phyloP scores from a whole-genome alignment of 53 echinoderm and acorn worm genomes.

The Echinarachnius parma region DNA sequence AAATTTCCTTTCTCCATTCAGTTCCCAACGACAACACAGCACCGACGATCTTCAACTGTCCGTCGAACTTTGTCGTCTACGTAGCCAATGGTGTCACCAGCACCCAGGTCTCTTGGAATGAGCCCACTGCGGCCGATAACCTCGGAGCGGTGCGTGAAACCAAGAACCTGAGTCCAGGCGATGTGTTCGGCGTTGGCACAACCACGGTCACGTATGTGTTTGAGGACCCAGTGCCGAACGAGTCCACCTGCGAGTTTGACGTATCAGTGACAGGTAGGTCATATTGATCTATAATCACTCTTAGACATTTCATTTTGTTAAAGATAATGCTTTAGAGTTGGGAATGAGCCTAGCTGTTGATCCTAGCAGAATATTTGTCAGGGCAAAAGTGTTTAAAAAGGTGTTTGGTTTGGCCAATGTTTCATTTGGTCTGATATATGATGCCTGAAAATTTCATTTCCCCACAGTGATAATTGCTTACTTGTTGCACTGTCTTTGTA shows the following conservation, averaged over 20 bases:
- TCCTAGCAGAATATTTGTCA: too few species aligned
- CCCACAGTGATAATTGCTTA: too few species aligned
- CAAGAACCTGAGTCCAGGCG: conserved; percentile 14
- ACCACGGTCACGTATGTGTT: conserved; percentile 61
- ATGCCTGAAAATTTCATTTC: too few species aligned
- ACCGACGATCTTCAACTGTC: conserved; percentile 49
- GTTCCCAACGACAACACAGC: conserved; percentile 22
- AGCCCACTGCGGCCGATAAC: conserved; percentile 48
- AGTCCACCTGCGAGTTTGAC: conserved; percentile 32
- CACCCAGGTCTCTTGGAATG: conserved; percentile 42
- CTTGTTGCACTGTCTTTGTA: too few species aligned
- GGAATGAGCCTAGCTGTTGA: too few species aligned
- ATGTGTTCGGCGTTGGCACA: conserved; percentile 29
- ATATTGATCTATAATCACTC: background rate
- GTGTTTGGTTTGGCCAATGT: too few species aligned
- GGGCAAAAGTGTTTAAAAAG: too few species aligned
- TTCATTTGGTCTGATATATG: too few species aligned
- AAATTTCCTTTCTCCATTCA: too few species aligned
- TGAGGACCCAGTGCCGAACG: conserved; percentile 49
- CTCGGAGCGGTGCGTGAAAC: conserved; percentile 3
- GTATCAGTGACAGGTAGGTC: conserved; percentile 50
- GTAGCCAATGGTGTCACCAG: conserved; percentile 12
- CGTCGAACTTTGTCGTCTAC: conserved; percentile 9
- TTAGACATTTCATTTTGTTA: too few species aligned
- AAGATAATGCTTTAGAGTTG: too few species aligned